Evolutionary conservation across 2,888 invertebrate species (phyloP).

Genomic region (Prosapia bicincta): DNA sequence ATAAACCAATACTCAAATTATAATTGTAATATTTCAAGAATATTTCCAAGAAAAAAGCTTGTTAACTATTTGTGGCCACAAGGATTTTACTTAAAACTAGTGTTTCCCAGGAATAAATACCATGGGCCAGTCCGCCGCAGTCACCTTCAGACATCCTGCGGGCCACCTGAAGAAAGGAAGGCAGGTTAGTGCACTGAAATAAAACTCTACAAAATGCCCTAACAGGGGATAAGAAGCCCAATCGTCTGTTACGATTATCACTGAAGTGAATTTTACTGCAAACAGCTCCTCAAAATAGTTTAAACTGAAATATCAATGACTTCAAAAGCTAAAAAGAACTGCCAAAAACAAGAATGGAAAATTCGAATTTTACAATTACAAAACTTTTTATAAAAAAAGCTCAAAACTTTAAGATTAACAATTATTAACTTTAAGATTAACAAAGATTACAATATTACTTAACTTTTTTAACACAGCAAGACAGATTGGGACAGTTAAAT

Average conservation of each 20-base stretch:
- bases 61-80: conserved; percentile 13
- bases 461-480: conserved; percentile 1
- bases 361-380: conserved; percentile 2
- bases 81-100: conserved; percentile 24
- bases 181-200: conserved; percentile 46
- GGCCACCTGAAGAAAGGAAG: conserved; percentile 55
- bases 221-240: conserved; percentile 17
- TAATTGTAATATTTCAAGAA: not conserved
- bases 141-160: conserved; percentile 34
- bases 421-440: not conserved
- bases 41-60: not conserved
- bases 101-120: conserved; percentile 53
- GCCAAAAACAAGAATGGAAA: not conserved
- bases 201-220: conserved; percentile 19
- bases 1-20: conserved; percentile 7
- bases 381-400: not conserved
- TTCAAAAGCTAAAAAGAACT: not conserved
- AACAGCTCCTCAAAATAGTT: not conserved
- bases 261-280: conserved; percentile 1
- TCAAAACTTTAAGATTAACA: not conserved
- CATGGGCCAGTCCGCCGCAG: conserved; percentile 47
- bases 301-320: not conserved
- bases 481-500: not conserved
- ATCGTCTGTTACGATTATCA: conserved; percentile 10
- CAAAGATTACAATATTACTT: conserved; percentile 1